A percentile compares a stretch with the other conserved stretches of the same genome.
Evolutionary conservation across 2,797 vertebrate genomes (phyloP).

Genomic region (Sebastes variabilis): DNA sequence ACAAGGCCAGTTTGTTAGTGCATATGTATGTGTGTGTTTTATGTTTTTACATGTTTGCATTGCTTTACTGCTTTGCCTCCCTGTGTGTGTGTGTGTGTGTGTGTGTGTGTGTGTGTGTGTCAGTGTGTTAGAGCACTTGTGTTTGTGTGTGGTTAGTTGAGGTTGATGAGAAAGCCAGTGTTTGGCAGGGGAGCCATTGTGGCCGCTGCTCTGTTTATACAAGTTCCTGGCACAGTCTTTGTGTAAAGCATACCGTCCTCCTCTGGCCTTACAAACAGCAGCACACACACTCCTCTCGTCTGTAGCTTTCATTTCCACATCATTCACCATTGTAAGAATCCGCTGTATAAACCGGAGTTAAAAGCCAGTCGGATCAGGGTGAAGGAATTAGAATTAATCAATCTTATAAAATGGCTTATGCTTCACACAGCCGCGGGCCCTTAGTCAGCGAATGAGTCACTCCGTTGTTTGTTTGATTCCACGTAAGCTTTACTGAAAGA

Average conservation of each 20-base stretch:
- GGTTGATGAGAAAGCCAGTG: constrained; percentile 67
- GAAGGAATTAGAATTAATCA: constrained; percentile 62
- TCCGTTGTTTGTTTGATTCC: constrained; percentile 44
- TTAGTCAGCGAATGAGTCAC: constrained; percentile 57
- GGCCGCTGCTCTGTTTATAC: constrained; percentile 61
- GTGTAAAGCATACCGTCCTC: constrained; percentile 39
- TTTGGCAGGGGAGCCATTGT: constrained; percentile 60
- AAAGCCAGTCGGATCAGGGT: constrained; percentile 37
- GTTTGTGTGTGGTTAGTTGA: constrained; percentile 53
- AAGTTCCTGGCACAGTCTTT: constrained; percentile 50
- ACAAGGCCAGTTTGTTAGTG: constrained; percentile 57
- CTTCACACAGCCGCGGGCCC: constrained; percentile 31
- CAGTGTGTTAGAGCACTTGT: constrained; percentile 36
- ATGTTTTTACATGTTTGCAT: constrained; percentile 21
- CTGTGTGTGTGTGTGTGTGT: constrained; percentile 2
- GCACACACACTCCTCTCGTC: neutral
- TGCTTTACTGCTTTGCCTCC: constrained; percentile 21
- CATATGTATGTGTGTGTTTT: constrained; percentile 3
- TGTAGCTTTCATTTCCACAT: constrained; percentile 41
- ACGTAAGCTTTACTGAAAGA: constrained; percentile 20
- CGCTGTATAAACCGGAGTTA: constrained; percentile 30
- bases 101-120: constrained; percentile 35
- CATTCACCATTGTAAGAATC: constrained; percentile 33
- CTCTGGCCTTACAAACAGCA: constrained; percentile 33
- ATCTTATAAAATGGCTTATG: constrained; percentile 52